Conservation (phyloP, 2,888 invertebrate genomes). For the Eupithecia subumbrata region DNA sequence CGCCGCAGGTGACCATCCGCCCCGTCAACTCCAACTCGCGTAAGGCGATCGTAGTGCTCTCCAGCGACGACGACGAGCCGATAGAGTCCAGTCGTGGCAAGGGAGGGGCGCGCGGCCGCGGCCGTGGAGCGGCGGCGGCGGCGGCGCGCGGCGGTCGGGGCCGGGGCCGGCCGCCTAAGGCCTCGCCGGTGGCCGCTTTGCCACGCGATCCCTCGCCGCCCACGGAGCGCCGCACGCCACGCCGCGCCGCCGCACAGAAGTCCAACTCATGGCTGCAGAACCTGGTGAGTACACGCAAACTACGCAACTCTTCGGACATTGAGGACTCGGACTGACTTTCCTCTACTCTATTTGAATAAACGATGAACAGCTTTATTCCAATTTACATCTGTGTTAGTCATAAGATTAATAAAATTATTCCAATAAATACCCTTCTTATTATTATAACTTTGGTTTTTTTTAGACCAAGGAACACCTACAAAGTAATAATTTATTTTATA, state of each 20-base stretch:
- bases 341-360: neutral
- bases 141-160: slow-evolving; percentile 44
- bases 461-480: neutral
- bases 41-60: slow-evolving; percentile 61
- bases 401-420: neutral
- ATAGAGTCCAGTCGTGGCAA: slow-evolving; percentile 42
- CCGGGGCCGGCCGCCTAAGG: slow-evolving; percentile 37
- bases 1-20: slow-evolving; percentile 49
- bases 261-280: slow-evolving; percentile 67
- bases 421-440: neutral
- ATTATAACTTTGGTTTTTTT: neutral
- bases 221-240: slow-evolving; percentile 70
- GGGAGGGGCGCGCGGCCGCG: slow-evolving; percentile 38
- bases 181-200: slow-evolving; percentile 49
- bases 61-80: slow-evolving; percentile 67
- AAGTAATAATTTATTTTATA: too few relatives aligned
- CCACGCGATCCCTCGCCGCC: slow-evolving; percentile 55
- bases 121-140: slow-evolving; percentile 51
- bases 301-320: slow-evolving; percentile 65
- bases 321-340: slow-evolving; percentile 64
- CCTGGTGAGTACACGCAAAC: slow-evolving; percentile 56
- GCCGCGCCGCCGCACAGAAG: slow-evolving; percentile 70
- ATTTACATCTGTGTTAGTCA: neutral
- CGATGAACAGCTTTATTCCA: neutral
- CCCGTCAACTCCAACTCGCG: slow-evolving; percentile 41